phyloP scores from a whole-genome alignment of 2,797 vertebrate genomes.

The Macrochelys suwanniensis region DNA sequence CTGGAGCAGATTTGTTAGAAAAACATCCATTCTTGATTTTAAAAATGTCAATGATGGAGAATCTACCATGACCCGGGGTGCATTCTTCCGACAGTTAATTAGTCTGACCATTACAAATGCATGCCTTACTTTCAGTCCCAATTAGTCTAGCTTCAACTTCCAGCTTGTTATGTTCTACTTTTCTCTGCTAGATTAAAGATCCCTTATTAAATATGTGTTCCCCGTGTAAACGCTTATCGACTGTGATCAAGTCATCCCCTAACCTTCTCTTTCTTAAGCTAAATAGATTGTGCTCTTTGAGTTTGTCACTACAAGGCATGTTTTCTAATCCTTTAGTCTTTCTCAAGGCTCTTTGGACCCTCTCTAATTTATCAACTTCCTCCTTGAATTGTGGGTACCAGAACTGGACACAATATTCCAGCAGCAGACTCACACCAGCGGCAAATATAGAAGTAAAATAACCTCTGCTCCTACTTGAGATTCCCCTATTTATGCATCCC shows the following conservation, averaged over 20 bases:
- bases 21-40: too few relatives aligned
- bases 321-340: not conserved
- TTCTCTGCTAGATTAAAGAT: not conserved
- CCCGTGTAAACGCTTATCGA: not conserved
- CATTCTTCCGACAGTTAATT: too few relatives aligned
- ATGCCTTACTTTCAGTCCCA: not conserved
- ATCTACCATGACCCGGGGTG: too few relatives aligned
- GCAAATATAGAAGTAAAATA: not conserved
- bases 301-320: not conserved
- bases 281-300: not conserved
- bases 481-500: too few relatives aligned
- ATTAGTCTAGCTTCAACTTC: not conserved
- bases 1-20: too few relatives aligned
- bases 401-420: too few relatives aligned
- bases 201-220: not conserved
- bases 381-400: too few relatives aligned
- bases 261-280: not conserved
- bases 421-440: too few relatives aligned
- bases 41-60: too few relatives aligned
- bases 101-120: not conserved
- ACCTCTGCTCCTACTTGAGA: too few relatives aligned
- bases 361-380: not conserved
- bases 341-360: not conserved
- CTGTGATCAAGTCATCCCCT: not conserved
- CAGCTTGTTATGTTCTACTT: not conserved